phyloP scores from a whole-genome alignment of 2,113 vertebrate genomes.

The Nothocercus julius region DNA sequence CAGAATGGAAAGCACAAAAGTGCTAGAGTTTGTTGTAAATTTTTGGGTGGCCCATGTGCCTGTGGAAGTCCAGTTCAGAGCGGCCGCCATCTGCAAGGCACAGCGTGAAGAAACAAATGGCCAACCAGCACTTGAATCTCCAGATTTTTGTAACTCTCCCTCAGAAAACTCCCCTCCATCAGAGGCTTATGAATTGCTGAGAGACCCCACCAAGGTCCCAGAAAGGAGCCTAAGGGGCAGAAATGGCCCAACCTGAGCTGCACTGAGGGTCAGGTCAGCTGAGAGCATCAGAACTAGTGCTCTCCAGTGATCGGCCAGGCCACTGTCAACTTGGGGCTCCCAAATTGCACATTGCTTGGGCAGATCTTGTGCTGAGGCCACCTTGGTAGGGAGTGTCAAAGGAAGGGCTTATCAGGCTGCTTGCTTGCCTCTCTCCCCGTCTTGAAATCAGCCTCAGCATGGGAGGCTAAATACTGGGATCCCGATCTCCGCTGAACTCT shows the following conservation, averaged over 20 bases:
- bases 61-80: background rate
- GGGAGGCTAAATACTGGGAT: background rate
- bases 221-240: background rate
- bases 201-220: background rate
- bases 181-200: background rate
- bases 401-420: background rate
- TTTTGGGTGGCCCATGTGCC: background rate
- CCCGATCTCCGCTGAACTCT: background rate
- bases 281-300: background rate
- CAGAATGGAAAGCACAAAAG: conserved; percentile 27
- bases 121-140: background rate
- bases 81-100: too few species aligned
- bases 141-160: background rate
- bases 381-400: background rate
- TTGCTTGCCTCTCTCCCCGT: background rate
- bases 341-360: background rate
- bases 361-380: background rate
- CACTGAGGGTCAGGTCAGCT: background rate
- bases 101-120: too few species aligned
- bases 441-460: background rate
- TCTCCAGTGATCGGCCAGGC: background rate
- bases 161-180: background rate
- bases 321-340: rapidly evolving
- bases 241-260: background rate
- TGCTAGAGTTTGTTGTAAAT: background rate